Base-by-base conservation (phyloP, 2,888 invertebrate species). In the Orthosia cruda region DNA sequence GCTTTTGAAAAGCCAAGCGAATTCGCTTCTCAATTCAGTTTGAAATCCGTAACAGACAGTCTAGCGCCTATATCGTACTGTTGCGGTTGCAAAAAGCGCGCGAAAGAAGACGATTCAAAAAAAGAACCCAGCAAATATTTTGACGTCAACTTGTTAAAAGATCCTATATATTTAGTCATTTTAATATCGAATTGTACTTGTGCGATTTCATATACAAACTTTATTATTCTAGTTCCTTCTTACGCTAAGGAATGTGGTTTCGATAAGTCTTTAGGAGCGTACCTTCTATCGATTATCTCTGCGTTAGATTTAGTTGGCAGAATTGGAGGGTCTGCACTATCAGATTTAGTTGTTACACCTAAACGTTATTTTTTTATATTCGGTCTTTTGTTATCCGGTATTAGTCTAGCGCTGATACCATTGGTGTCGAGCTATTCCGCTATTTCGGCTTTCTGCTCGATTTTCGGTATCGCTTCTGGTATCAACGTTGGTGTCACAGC, bases 171-270 rank as follows among this genome's bases (percentile, higher is more conserved):
- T 89, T 95, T 99, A 71, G 98, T 99, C 0, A 98, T 99, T 76
- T 92, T 99, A 26, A 98, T 98, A 89, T 98, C 98, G 0, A 98
- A 98, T 89, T 98, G 98, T 61, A 98, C 98, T 0, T 98, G 98
- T 81, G 99, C 98, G 0, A 98, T 99, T 66, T 98, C 98, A 77
- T 98, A 98, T 88, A 98, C 98, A 0, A 99, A 99, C 90, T 98
- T 99, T 86, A 98, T 98, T 2, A 98, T 99, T 66, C 91, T 98
- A 23, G 97, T 99, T 26, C 98, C 99, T 9, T 97, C 98, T 0
- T 98, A 98, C 90, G 98, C 98, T 0, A 93, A 97, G 11, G 97
- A 97, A 45, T 95, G 98, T 66, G 97, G 97, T 0, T 98, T 98
- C 88, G 97, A 98, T 90, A 98, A 98, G 88, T 97, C 97, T 0